A percentile compares a stretch with the other conserved stretches of the same genome.
These are phyloP conservation scores for Drosophila mettleri DNA, from an alignment of 2,888 invertebrate genomes.

Conservation along the genomic window DNA sequence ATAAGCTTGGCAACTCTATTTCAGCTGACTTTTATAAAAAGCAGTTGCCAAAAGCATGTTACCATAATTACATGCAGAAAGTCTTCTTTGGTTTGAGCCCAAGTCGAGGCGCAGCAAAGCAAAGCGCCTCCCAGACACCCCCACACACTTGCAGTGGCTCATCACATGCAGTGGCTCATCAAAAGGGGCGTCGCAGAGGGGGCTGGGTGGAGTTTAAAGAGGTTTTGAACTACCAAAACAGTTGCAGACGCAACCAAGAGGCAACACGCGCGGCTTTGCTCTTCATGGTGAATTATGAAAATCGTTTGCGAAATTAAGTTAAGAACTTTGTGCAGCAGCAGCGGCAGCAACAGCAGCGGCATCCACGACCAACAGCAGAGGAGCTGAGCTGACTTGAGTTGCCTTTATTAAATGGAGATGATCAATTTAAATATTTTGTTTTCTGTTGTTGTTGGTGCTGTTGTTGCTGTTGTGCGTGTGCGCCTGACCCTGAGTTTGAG, in stretches of 20 bases:
- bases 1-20: slow-evolving; percentile 50
- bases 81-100: slow-evolving; percentile 64
- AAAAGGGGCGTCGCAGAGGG: slow-evolving; percentile 66
- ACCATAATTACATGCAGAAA: slow-evolving; percentile 82
- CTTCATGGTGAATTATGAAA: slow-evolving; percentile 84
- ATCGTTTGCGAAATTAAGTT: slow-evolving; percentile 83
- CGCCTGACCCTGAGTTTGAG: slow-evolving; percentile 33
- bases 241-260: slow-evolving; percentile 54
- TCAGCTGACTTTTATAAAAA: slow-evolving; percentile 34
- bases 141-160: slow-evolving; percentile 30
- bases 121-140: slow-evolving; percentile 14
- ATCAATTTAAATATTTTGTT: slow-evolving; percentile 84
- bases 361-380: slow-evolving; percentile 32
- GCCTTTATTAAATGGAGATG: slow-evolving; percentile 84
- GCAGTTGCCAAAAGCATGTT: slow-evolving; percentile 78
- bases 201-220: neutral
- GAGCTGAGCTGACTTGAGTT: slow-evolving; percentile 32
- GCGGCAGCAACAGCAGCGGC: too few species aligned
- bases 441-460: slow-evolving; percentile 23
- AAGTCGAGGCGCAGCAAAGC: slow-evolving; percentile 15
- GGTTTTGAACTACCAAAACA: slow-evolving; percentile 74
- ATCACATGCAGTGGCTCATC: slow-evolving; percentile 59
- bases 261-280: slow-evolving; percentile 44
- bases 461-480: slow-evolving; percentile 51
- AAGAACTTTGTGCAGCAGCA: slow-evolving; percentile 57